Evolutionary conservation across 2,113 vertebrate species (phyloP).

Genomic region (Paralichthys olivaceus): DNA sequence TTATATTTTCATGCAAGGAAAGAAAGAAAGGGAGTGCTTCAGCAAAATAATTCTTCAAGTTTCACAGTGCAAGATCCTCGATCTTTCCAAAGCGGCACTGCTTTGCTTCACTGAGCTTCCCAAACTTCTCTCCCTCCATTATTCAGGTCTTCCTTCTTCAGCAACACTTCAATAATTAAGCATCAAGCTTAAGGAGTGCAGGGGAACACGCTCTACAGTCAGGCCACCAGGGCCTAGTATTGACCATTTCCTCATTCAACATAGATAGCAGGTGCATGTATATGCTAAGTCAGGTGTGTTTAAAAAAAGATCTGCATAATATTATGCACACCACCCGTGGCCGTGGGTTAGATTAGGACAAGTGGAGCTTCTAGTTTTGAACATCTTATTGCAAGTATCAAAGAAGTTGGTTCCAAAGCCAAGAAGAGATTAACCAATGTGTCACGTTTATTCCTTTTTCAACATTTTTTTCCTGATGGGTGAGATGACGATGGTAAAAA

Average conservation of each 20-base stretch:
- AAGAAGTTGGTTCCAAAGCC: slow-evolving; percentile 33
- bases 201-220: slow-evolving; percentile 38
- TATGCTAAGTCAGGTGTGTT: slow-evolving; percentile 16
- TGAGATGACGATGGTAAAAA: neutral
- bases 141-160: slow-evolving; percentile 71
- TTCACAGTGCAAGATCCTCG: slow-evolving; percentile 37
- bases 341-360: slow-evolving; percentile 5
- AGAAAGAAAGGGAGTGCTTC: slow-evolving; percentile 42
- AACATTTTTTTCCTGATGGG: neutral
- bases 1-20: slow-evolving; percentile 45
- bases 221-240: slow-evolving; percentile 51
- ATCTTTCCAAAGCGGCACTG: slow-evolving; percentile 52
- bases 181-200: slow-evolving; percentile 55
- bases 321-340: slow-evolving; percentile 22
- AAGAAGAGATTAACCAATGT: slow-evolving; percentile 27
- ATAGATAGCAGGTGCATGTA: slow-evolving; percentile 50
- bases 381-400: slow-evolving; percentile 21
- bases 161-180: slow-evolving; percentile 78
- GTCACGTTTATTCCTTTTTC: slow-evolving; percentile 5
- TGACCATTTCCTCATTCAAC: slow-evolving; percentile 70
- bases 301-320: slow-evolving; percentile 20
- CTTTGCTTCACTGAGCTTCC: slow-evolving; percentile 65
- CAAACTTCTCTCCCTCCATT: slow-evolving; percentile 65
- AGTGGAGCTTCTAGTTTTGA: slow-evolving; percentile 1
- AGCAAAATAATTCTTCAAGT: slow-evolving; percentile 40